Conservation (phyloP, 2,888 invertebrate species). For the Xestia rhomboidea region DNA sequence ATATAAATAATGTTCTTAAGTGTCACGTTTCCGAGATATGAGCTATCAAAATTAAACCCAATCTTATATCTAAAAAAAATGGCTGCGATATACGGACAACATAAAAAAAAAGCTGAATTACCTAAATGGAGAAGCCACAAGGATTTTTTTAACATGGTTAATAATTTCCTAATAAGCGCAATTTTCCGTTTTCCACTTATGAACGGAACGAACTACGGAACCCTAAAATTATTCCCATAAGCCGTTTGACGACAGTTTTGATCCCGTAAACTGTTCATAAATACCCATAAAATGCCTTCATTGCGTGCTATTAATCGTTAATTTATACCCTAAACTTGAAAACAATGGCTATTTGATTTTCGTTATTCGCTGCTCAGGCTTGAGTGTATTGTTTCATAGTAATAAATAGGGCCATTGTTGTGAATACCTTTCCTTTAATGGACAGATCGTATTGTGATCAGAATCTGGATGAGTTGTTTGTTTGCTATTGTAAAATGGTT, state of each 20-base stretch:
- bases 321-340: slow-evolving; percentile 63
- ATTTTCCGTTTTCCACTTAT: neutral
- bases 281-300: slow-evolving; percentile 48
- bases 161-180: neutral
- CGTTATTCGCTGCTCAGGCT: slow-evolving; percentile 59
- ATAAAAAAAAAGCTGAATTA: neutral
- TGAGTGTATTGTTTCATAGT: slow-evolving; percentile 63
- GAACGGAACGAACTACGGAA: neutral
- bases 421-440: slow-evolving; percentile 30
- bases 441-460: slow-evolving; percentile 27
- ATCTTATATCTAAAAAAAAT: no score
- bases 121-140: neutral
- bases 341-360: slow-evolving; percentile 68
- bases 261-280: slow-evolving; percentile 52
- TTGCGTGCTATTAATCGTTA: slow-evolving; percentile 47
- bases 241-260: slow-evolving; percentile 44
- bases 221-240: slow-evolving; percentile 30
- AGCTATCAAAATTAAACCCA: no score
- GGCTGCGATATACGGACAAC: no score
- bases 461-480: slow-evolving; percentile 12
- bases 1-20: no score
- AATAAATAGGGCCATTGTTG: slow-evolving; percentile 63
- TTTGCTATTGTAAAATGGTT: neutral
- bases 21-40: no score
- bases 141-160: neutral